Percentiles rank a stretch among this genome's conserved stretches.
These are phyloP conservation scores for Setophaga kirtlandii DNA, from an alignment of 2,113 vertebrate genomes.

Conservation along the genomic window DNA sequence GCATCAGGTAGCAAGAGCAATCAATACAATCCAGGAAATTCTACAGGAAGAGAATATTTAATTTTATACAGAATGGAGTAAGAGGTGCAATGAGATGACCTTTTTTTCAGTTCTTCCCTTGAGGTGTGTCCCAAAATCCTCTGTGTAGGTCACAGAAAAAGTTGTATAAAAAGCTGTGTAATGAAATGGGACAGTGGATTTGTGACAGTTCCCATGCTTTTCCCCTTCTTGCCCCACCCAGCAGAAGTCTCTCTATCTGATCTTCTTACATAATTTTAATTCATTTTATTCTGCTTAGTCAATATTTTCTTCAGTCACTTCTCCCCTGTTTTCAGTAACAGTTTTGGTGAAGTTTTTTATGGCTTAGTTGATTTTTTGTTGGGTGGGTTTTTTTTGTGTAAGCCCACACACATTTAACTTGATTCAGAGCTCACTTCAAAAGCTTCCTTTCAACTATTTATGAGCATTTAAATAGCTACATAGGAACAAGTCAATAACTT, in stretches of 20 bases:
- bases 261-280: background rate
- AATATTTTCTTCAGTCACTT: background rate
- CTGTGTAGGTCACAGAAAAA: background rate
- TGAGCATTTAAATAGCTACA: slow-evolving; percentile 30
- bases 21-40: background rate
- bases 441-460: slow-evolving; percentile 48
- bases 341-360: background rate
- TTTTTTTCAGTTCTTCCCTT: slow-evolving; percentile 33
- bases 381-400: background rate
- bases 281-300: background rate
- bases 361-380: background rate
- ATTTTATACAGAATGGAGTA: background rate
- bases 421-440: slow-evolving; percentile 45
- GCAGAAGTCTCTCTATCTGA: background rate
- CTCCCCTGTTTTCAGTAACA: background rate
- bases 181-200: slow-evolving; percentile 14
- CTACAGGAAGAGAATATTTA: background rate
- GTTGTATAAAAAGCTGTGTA: slow-evolving; percentile 1
- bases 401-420: slow-evolving; percentile 21
- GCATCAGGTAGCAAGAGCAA: background rate
- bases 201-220: background rate
- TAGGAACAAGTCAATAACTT: slow-evolving; percentile 49
- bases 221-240: background rate
- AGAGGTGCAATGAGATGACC: background rate
- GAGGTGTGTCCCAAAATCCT: slow-evolving; percentile 20